Conservation (phyloP, 2,113 vertebrate species). For the Pontoporia blainvillei region DNA sequence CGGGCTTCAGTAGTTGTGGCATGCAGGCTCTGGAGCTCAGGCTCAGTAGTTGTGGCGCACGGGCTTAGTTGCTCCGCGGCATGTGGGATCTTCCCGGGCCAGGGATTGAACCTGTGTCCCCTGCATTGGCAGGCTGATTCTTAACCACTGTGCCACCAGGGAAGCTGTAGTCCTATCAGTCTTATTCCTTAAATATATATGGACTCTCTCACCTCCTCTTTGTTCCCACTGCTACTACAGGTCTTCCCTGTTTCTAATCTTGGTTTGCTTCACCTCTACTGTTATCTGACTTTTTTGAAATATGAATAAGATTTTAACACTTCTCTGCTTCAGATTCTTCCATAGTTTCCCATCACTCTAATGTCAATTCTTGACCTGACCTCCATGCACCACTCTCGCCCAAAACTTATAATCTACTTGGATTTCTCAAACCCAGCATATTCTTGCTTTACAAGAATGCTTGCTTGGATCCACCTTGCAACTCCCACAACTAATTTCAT, state of each 20-base stretch:
- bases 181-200: not conserved
- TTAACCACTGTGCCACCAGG: no score
- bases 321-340: not conserved
- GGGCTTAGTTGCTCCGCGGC: no score
- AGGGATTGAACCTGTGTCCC: no score
- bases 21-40: no score
- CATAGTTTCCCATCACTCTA: not conserved
- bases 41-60: no score
- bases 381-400: not conserved
- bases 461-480: not conserved
- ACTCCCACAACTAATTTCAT: not conserved
- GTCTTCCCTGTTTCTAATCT: not conserved
- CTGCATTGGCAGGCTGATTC: no score
- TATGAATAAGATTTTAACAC: not conserved
- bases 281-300: not conserved
- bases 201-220: not conserved
- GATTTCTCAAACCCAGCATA: not conserved
- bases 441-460: not conserved
- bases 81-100: no score
- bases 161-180: not conserved
- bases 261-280: not conserved
- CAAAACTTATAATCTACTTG: not conserved
- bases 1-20: no score
- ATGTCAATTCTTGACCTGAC: not conserved
- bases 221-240: not conserved